Base-by-base conservation (phyloP, 2,113 vertebrate species). In the Thermophis baileyi region DNA sequence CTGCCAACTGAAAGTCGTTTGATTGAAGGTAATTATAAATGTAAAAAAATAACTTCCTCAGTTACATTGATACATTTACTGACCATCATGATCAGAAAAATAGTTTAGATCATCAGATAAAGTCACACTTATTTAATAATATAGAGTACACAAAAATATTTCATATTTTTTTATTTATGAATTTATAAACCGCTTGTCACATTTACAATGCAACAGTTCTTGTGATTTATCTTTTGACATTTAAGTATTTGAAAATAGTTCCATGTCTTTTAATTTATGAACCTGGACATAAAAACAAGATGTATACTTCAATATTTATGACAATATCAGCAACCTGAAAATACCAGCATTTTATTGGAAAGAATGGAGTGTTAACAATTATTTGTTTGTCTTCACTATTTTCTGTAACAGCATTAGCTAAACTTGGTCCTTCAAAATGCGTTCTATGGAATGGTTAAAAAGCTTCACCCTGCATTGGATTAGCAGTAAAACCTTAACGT, bases 311-410 rank as follows among this genome's bases (percentile, higher is more conserved):
- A 81, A 81, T 85, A 89, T 46, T 60, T 40, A 81, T 91, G 86
- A 74, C 55, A 89, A 81, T 51, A 93, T 1, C 22, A 86, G 46
- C 81, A 87, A 47, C 54, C n/a, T 27, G 47, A 92, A 81, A 93
- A 90, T 90, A 93, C 81, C 46, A 90, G 10, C 51, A 60, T 90
- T 86, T 44, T 86, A 90, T 90, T 93, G 85, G 1, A n/a, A 93
- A 60, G 53, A 25, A 60, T 90, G 87, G 87, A 89, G 60, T 53
- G 35, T 88, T 22, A 90, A 60, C 11, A 89, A 16, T 57, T 53
- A 49, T 60, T 24, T 87, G 12, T 85, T 55, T 20, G 74, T 81
- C 74, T 89, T 85, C 16, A n/a, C 6, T 88, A 53, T 46, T 85
- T 89, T 89, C 88, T 87, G 16, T 35, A 40, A 86, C 85, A 93